A percentile compares a stretch with the other conserved stretches of the same genome.
phyloP scores from a whole-genome alignment of 2,797 vertebrate genomes.

The Notoglanidium macrostoma region DNA sequence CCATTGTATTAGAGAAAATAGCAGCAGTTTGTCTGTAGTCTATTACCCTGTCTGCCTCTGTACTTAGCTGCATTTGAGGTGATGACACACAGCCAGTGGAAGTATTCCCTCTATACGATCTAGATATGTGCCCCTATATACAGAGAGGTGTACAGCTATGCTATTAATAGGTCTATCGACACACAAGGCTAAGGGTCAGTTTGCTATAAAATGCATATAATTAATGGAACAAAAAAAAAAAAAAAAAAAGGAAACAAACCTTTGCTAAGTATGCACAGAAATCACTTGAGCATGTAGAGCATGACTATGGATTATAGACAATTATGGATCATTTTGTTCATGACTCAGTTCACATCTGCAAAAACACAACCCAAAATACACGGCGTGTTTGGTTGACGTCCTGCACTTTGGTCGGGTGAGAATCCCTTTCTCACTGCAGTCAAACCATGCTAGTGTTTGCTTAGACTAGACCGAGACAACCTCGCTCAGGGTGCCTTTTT shows the following conservation, averaged over 20 bases:
- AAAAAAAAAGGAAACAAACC: background rate
- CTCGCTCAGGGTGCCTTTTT: background rate
- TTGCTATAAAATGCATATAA: background rate
- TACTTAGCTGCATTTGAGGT: slow-evolving; percentile 25
- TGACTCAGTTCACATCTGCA: too few species aligned
- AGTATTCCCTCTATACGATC: slow-evolving; percentile 6
- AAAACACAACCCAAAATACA: background rate
- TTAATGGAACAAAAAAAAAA: background rate
- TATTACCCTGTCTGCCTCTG: slow-evolving; percentile 29
- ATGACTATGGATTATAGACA: background rate
- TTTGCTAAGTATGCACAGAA: background rate
- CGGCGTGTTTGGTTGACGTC: background rate
- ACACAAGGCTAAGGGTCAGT: background rate
- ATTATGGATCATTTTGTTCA: background rate
- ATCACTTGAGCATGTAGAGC: background rate
- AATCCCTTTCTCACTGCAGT: background rate
- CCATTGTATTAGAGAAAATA: slow-evolving; percentile 35
- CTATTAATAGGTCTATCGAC: slow-evolving; percentile 5
- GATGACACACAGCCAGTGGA: slow-evolving; percentile 20
- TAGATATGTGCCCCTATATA: background rate
- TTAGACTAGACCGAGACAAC: background rate
- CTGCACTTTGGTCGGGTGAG: background rate
- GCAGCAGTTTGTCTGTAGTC: slow-evolving; percentile 21
- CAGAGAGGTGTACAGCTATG: background rate
- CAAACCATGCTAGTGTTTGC: background rate